These are phyloP conservation scores for Brachionus manjavacas DNA, from an alignment of 1,140 invertebrate species.

Conservation along the genomic window DNA sequence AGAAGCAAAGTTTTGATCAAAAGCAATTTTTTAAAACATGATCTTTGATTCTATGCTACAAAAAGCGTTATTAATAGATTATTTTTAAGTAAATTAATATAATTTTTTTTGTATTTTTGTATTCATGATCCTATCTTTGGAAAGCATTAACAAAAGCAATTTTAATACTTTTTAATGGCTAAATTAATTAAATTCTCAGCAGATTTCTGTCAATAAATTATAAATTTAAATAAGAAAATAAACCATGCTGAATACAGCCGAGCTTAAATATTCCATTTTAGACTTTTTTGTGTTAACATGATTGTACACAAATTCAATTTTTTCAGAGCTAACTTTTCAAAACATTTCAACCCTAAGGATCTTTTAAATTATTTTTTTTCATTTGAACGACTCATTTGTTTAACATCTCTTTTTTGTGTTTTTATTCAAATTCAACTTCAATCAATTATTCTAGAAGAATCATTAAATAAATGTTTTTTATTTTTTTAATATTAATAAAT, in stretches of 20 bases:
- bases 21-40: neutral
- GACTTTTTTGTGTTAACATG: neutral
- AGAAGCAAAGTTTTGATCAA: neutral
- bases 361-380: neutral
- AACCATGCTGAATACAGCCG: neutral
- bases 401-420: neutral
- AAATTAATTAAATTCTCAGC: neutral
- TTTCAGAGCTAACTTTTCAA: neutral
- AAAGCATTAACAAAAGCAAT: neutral
- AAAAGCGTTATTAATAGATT: neutral
- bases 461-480: neutral
- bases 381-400: neutral
- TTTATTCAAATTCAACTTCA: neutral
- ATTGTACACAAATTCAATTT: neutral
- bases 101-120: neutral
- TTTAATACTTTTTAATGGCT: neutral
- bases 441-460: neutral
- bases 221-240: neutral
- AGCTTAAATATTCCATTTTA: neutral
- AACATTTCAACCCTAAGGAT: neutral
- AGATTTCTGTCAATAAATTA: neutral
- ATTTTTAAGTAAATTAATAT: neutral
- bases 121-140: neutral
- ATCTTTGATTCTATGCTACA: neutral
- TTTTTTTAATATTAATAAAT: neutral